Evolutionary conservation across 2,113 vertebrate genomes (phyloP).

Genomic region (Zeus faber): DNA sequence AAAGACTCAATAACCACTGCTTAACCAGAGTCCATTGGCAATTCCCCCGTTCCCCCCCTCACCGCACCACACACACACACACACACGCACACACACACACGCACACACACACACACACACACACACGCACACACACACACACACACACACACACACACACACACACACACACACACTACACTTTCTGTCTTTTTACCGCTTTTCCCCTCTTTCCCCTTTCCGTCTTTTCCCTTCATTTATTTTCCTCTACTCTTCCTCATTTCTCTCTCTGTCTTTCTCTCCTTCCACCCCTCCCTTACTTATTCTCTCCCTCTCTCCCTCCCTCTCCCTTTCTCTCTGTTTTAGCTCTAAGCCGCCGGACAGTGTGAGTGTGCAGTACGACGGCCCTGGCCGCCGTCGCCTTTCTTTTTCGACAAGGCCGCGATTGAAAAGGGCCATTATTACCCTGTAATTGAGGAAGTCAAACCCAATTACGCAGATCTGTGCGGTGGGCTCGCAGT

Average conservation of each 20-base stretch:
- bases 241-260: background rate
- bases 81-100: too few relatives aligned
- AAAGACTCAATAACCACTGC: conserved; percentile 79
- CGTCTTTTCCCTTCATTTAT: background rate
- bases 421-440: conserved; percentile 64
- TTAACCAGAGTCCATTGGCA: conserved; percentile 71
- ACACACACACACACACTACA: too few relatives aligned
- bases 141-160: too few relatives aligned
- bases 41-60: conserved; percentile 43
- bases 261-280: background rate
- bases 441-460: conserved; percentile 70
- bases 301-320: background rate
- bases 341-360: conserved; percentile 51
- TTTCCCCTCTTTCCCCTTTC: background rate
- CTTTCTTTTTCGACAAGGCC: conserved; percentile 53
- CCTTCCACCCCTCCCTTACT: background rate
- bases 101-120: too few relatives aligned
- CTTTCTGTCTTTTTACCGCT: conserved; percentile 13
- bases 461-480: conserved; percentile 83
- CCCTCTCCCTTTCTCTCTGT: conserved; percentile 5
- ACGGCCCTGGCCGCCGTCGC: conserved; percentile 23
- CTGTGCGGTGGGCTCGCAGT: conserved; percentile 71
- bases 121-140: too few relatives aligned
- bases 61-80: conserved; percentile 25
- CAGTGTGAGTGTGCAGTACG: conserved; percentile 46